Base-by-base conservation (phyloP, 2,113 vertebrate species). In the Ophthalmolycus amberensis region DNA sequence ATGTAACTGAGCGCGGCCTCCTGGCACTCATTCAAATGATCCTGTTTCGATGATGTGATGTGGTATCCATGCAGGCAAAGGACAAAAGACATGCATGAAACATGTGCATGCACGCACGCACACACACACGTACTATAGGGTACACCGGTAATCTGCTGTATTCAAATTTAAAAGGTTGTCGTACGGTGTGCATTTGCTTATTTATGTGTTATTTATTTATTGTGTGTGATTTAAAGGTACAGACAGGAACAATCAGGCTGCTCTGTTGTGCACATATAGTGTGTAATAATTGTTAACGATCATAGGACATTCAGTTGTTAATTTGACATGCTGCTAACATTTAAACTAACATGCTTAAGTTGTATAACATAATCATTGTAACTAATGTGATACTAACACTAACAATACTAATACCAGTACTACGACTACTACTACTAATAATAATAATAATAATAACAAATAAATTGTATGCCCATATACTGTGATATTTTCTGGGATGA, bases 21-120 rank as follows among this genome's bases (percentile, higher is more conserved):
- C 67, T 75, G 85, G 87, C 88, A 67, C 79, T 77, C 64, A 63
- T 75, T 90, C 66, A 84, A 73, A 82, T 77, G 5, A 77, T 77
- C 71, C 59, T 68, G 56, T 80, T 90, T 80, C 59, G 87, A 38
- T 81, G 22, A 40, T 40, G 62, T 84, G 82, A 86, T 82, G 76
- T n/a, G 71, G 67, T 78, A 71, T 82, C 69, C 38, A 16, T 32
- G 25, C 42, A 71, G 69, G 44, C 15, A 44, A 70, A 58, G 71
- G 25, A 82, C 69, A 78, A 71, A 71, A 71, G 27, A 82, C 64
- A 74, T 59, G 54, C 56, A 71, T 27, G 25, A 50, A 72, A 42
- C n/a, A 60, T 64, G 48, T 29, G 12, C 32, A 48, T 27, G 79
- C 50, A 54, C 32, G 64, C 37, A 68, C 69, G 76, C 62, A 3